Conservation (phyloP, 35 echinoderm and acorn worm species). For the Heliocidaris tuberculata region DNA sequence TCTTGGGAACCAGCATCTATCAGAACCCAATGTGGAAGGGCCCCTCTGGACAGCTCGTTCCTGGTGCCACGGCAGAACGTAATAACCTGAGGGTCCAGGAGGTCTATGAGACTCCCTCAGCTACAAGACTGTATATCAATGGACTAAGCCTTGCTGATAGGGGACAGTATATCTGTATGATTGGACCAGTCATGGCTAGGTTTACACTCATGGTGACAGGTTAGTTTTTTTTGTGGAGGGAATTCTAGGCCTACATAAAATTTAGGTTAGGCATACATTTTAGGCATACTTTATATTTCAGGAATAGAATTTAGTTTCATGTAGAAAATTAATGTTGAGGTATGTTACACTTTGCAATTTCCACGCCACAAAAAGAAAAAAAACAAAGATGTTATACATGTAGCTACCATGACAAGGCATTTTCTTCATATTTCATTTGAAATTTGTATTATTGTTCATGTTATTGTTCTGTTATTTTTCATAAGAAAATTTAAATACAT, state of each 20-base stretch:
- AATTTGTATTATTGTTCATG: no score
- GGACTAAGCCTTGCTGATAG: constrained; percentile 46
- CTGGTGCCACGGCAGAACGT: constrained; percentile 32
- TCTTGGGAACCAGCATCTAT: constrained; percentile 61
- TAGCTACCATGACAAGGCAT: no score
- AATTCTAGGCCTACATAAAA: no score
- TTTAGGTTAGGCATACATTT: not conserved
- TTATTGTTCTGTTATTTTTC: no score
- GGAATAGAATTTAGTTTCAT: not conserved
- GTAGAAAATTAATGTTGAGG: not conserved
- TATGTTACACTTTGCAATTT: no score
- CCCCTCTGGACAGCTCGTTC: constrained; percentile 61
- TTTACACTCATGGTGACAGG: constrained; percentile 54
- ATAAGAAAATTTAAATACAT: no score
- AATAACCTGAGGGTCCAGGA: constrained; percentile 26
- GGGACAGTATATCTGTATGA: constrained; percentile 79
- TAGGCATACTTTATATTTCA: not conserved
- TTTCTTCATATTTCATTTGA: no score
- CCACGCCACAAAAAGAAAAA: no score
- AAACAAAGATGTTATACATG: no score
- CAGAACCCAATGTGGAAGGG: constrained; percentile 71
- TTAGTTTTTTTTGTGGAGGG: not conserved
- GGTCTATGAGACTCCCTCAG: constrained; percentile 18
- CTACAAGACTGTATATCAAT: constrained; percentile 70
- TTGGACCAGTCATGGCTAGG: constrained; percentile 76